These are phyloP conservation scores for Melanostigma gelatinosum DNA, from an alignment of 2,113 vertebrate genomes.

Conservation along the genomic window DNA sequence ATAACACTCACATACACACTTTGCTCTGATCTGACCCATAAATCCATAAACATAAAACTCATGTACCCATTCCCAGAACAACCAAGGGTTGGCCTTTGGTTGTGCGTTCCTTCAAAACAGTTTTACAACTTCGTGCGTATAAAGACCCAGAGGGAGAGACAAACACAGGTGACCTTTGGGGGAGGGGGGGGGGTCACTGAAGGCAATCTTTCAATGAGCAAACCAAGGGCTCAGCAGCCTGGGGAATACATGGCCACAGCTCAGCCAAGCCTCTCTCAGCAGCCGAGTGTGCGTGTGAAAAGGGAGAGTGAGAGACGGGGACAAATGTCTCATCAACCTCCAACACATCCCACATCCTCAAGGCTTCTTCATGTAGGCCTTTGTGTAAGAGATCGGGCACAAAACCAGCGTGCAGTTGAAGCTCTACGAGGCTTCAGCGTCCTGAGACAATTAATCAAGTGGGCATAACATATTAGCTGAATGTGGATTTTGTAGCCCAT, in stretches of 20 bases:
- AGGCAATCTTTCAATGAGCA: conserved; percentile 58
- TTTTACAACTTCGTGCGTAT: conserved; percentile 8
- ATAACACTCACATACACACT: neutral
- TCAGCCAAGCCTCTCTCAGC: conserved; percentile 37
- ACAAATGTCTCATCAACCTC: conserved; percentile 47
- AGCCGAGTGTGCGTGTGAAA: conserved; percentile 9
- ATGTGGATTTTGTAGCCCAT: neutral
- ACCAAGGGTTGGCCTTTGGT: neutral
- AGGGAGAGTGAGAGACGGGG: conserved; percentile 16
- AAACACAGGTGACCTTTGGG: conserved; percentile 64
- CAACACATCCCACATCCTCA: conserved; percentile 19
- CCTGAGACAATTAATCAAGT: neutral
- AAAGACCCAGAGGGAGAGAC: conserved; percentile 39
- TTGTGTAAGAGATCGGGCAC: neutral
- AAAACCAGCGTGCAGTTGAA: neutral
- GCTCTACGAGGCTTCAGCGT: neutral
- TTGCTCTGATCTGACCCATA: neutral
- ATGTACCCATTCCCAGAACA: neutral
- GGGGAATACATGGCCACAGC: conserved; percentile 48
- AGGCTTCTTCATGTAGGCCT: neutral
- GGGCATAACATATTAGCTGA: neutral
- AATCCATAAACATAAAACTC: conserved; percentile 30
- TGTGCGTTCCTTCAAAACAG: conserved; percentile 6
- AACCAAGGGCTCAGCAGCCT: conserved; percentile 62
- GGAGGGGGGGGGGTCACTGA: conserved; percentile 47